Base-by-base conservation (phyloP, 2,113 vertebrate species). In the Paracanthobrama guichenoti region DNA sequence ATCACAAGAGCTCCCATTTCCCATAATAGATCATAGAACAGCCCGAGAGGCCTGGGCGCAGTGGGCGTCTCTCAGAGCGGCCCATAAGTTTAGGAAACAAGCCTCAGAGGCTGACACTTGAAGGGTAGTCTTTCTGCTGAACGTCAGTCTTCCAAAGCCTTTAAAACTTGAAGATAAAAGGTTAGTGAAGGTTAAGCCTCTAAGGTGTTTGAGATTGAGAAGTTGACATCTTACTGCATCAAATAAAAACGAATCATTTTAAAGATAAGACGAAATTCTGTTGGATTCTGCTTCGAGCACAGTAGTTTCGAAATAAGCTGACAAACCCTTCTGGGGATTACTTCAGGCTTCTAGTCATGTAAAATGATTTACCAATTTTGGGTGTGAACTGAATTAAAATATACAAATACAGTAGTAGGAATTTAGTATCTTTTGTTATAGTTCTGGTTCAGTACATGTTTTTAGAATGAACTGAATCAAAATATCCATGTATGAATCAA, bases 1-100 rank as follows among this genome's bases (percentile, higher is more conserved):
- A 92, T 94, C 94, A 93, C 60, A 73, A 90, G 86, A 86, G 78
- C 85, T 93, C 90, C 86, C 50, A 10, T 91, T 93, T 92, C 92
- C 90, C 80, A 79, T 90, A 89, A 92, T 92, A 94, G 90, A 92
- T 91, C 88, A 80, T 80, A 12, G 89, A 83, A 84, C 84, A 72
- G 84, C 42, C 62, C 60, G 79, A 85, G 89, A 88, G 86, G 80
- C 42, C 86, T 84, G 64, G 71, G 81, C 73, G 81, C 62, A 8
- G 62, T 79, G 69, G 66, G 84, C 69, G 9, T 28, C 64, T 42
- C 67, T 83, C 22, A 71, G 48, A 81, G 22, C 22, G 4, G 4
- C 46, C 46, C 18, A 18, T 13, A 35, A 35, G 46, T 81, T 81
- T 8, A n/a, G 7, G 31, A 81, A 81, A 55, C 48, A 14, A 53